Evolutionary conservation across 2,888 invertebrate genomes (phyloP).

Genomic region (Tipula unca): DNA sequence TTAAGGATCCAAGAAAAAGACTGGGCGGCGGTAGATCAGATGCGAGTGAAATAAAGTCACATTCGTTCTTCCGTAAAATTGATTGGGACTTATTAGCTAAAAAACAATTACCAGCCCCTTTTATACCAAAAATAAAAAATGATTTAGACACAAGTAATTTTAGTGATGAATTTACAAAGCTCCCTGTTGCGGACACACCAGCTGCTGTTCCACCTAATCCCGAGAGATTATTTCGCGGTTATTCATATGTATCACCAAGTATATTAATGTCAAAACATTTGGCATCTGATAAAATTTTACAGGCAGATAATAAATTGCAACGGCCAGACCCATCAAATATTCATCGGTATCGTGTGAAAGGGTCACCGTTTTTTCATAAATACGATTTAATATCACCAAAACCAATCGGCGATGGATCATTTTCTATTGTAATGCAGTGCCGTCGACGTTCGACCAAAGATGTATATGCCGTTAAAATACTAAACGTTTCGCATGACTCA

Average conservation of each 20-base stretch:
- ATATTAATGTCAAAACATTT: conserved; percentile 74
- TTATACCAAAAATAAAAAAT: conserved; percentile 75
- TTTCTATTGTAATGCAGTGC: conserved; percentile 78
- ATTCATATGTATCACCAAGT: conserved; percentile 92
- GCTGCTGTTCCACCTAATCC: conserved; percentile 77
- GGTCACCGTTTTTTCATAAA: conserved; percentile 77
- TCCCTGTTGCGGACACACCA: conserved; percentile 86
- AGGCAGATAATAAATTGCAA: not conserved
- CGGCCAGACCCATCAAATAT: conserved; percentile 16
- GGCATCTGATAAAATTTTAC: conserved; percentile 59
- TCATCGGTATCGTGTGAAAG: conserved; percentile 30
- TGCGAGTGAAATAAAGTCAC: conserved; percentile 81
- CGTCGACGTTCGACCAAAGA: conserved; percentile 61
- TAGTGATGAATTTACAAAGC: conserved; percentile 91
- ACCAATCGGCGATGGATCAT: conserved; percentile 76
- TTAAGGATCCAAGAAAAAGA: conserved; percentile 81
- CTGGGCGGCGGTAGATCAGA: conserved; percentile 80
- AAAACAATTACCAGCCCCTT: conserved; percentile 76
- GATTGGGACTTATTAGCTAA: conserved; percentile 76
- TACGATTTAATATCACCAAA: conserved; percentile 64
- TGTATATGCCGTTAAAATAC: conserved; percentile 80
- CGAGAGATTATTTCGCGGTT: conserved; percentile 82
- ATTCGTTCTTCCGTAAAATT: conserved; percentile 72
- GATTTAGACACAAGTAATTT: conserved; percentile 95
- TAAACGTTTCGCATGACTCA: conserved; percentile 23